Percentiles rank a stretch among this genome's conserved stretches.
phyloP scores from a whole-genome alignment of 2,888 invertebrate species.

The Caradrina clavipalpis region DNA sequence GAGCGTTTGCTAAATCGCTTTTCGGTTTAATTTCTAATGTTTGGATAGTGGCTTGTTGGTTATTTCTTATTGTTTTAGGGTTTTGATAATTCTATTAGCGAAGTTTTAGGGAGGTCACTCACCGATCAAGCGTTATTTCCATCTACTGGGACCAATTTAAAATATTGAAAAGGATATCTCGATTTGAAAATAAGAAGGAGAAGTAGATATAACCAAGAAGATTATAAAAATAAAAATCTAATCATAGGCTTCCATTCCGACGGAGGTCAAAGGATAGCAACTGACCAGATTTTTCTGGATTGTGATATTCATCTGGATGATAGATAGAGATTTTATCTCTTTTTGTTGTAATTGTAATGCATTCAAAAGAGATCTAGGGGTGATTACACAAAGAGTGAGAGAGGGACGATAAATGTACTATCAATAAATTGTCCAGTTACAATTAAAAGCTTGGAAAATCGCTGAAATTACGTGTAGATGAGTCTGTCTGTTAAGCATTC shows the following conservation, averaged over 20 bases:
- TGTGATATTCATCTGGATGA: background rate
- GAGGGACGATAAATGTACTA: background rate
- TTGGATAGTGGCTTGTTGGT: conserved; percentile 49
- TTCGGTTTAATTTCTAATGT: conserved; percentile 76
- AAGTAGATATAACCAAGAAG: background rate
- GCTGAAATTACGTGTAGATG: background rate
- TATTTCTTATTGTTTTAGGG: conserved; percentile 42
- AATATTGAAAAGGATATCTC: background rate
- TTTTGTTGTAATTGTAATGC: background rate
- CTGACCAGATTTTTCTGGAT: background rate
- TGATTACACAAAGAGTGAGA: too few species aligned
- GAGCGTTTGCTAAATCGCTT: conserved; percentile 80
- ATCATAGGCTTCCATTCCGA: background rate
- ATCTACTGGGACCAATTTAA: background rate
- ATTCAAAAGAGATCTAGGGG: background rate
- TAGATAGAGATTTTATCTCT: background rate
- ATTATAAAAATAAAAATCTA: background rate
- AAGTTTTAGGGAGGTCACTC: conserved; percentile 5
- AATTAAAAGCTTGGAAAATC: background rate
- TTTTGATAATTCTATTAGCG: conserved; percentile 55
- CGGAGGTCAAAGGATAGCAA: too few species aligned
- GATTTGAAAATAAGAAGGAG: background rate
- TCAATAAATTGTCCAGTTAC: background rate
- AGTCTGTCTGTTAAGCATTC: too few species aligned
- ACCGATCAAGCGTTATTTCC: background rate